A percentile compares a stretch with the other conserved stretches of the same genome.
Evolutionary conservation across 2,113 vertebrate species (phyloP).

Genomic region (Tragulus kanchil): DNA sequence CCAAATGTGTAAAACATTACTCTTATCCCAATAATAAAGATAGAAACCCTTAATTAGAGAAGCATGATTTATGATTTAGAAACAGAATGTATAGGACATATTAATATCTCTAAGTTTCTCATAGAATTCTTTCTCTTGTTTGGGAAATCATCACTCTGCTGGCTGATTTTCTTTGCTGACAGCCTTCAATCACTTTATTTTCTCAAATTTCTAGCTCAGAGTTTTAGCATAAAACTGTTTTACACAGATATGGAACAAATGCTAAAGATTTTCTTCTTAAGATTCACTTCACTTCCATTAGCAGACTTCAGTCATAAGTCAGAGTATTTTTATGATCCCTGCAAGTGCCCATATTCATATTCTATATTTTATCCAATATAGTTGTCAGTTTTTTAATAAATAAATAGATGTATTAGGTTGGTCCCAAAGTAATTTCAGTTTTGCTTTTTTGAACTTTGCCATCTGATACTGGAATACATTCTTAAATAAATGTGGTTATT

Average conservation of each 20-base stretch:
- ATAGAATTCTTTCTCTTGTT: not conserved
- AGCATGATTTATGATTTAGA: not conserved
- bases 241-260: conserved; percentile 73
- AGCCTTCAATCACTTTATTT: conserved; percentile 85
- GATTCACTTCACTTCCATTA: conserved; percentile 75
- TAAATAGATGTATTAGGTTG: not conserved
- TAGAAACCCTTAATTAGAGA: not conserved
- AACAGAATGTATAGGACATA: not conserved
- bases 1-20: not conserved
- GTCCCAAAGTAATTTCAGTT: not conserved
- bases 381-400: not conserved
- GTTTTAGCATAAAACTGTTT: conserved; percentile 74
- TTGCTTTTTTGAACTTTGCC: not conserved
- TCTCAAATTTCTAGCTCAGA: conserved; percentile 81
- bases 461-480: not conserved
- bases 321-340: conserved; percentile 66
- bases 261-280: conserved; percentile 82
- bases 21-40: not conserved
- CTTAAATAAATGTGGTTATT: not conserved
- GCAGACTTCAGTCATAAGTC: conserved; percentile 78
- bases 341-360: conserved; percentile 67
- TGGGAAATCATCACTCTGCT: conserved; percentile 61
- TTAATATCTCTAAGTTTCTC: not conserved
- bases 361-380: conserved; percentile 4
- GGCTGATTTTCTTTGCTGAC: conserved; percentile 79